These are phyloP conservation scores for Tychaedon coryphoeus DNA, from an alignment of 2,113 vertebrate genomes.

Conservation along the genomic window DNA sequence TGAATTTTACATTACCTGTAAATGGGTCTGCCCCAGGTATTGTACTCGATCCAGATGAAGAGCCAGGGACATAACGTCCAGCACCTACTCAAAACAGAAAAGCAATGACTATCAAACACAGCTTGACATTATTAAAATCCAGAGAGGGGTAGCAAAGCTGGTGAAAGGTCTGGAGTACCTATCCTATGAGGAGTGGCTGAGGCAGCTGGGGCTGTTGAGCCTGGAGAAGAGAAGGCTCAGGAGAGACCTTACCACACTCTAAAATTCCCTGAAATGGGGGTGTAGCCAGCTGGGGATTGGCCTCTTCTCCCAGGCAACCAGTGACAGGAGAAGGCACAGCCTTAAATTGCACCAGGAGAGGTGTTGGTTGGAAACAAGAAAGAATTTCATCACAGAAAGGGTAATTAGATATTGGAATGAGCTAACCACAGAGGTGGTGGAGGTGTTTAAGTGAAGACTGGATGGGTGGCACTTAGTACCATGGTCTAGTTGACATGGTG, in stretches of 20 bases:
- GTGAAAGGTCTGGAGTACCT: background rate
- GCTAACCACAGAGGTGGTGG: background rate
- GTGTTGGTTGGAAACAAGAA: background rate
- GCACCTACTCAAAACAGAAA: slow-evolving; percentile 72
- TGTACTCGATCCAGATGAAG: slow-evolving; percentile 64
- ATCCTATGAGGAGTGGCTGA: accelerated
- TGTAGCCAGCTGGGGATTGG: background rate
- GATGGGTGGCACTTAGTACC: background rate
- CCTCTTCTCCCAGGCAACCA: background rate
- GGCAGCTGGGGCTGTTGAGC: background rate
- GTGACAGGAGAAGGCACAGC: background rate
- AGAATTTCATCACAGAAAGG: background rate
- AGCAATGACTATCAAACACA: background rate
- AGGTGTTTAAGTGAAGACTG: background rate
- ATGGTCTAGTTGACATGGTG: background rate
- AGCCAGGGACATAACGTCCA: slow-evolving; percentile 92
- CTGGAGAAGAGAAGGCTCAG: background rate
- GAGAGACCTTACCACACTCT: background rate
- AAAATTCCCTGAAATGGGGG: background rate
- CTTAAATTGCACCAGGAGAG: background rate
- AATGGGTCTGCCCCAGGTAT: slow-evolving; percentile 87
- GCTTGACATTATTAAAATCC: background rate
- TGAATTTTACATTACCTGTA: slow-evolving; percentile 77
- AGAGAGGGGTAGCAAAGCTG: background rate
- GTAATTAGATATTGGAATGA: background rate